These are phyloP conservation scores for Lepidochrysops patricia DNA, from an alignment of 2,888 invertebrate species.

Conservation along the genomic window DNA sequence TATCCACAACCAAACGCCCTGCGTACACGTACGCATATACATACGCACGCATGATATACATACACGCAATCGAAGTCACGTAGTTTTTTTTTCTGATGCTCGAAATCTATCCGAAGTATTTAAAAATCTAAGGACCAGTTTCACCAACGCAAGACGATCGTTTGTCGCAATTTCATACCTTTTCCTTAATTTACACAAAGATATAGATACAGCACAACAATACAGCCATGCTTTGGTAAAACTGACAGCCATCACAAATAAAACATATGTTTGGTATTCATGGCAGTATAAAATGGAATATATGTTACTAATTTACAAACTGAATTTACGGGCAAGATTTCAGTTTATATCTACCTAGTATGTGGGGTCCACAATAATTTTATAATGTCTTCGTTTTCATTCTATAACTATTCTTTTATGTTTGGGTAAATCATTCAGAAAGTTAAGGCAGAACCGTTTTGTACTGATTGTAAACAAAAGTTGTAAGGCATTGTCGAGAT, in stretches of 20 bases:
- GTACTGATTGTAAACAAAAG: constrained; percentile 2
- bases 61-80: too few relatives aligned
- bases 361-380: background rate
- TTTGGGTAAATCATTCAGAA: background rate
- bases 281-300: background rate
- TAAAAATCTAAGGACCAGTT: too few relatives aligned
- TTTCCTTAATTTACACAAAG: too few relatives aligned
- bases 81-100: background rate
- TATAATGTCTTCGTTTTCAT: background rate
- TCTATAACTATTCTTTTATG: background rate
- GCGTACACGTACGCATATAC: background rate
- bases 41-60: too few relatives aligned
- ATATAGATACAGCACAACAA: too few relatives aligned
- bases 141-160: too few relatives aligned
- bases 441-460: constrained; percentile 2
- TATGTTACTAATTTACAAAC: background rate
- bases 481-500: background rate
- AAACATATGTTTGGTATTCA: background rate
- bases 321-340: background rate
- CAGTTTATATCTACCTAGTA: background rate
- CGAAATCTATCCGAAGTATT: background rate
- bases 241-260: background rate
- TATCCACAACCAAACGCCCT: background rate
- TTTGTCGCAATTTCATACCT: too few relatives aligned
- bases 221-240: too few relatives aligned